Evolutionary conservation across 2,113 vertebrate genomes (phyloP).

Genomic region (Polypterus bichir): DNA sequence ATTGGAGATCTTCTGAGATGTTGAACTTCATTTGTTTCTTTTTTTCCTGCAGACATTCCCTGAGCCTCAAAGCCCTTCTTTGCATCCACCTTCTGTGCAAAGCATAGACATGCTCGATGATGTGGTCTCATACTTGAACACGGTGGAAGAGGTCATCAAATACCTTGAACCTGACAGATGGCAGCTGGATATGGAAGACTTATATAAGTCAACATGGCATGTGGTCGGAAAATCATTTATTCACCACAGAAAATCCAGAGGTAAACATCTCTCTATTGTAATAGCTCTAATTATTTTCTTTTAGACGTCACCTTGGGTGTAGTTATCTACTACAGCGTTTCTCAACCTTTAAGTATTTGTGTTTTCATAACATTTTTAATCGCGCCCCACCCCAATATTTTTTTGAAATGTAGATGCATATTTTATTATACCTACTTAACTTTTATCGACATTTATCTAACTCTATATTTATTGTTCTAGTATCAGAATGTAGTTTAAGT

Average conservation of each 20-base stretch:
- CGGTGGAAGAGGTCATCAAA: conserved; percentile 90
- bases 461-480: no score
- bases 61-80: conserved; percentile 49
- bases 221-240: conserved; percentile 85
- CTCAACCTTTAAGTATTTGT: no score
- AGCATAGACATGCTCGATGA: conserved; percentile 71
- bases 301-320: no score
- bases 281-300: no score
- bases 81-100: conserved; percentile 48
- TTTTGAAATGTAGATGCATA: no score
- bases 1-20: neutral
- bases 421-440: no score
- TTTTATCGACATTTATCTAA: no score
- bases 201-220: conserved; percentile 85
- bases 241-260: conserved; percentile 80
- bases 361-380: no score
- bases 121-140: conserved; percentile 62
- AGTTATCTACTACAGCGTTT: no score
- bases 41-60: conserved; percentile 36
- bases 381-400: no score
- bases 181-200: conserved; percentile 87
- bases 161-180: conserved; percentile 89
- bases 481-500: no score
- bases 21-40: conserved; percentile 17
- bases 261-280: conserved; percentile 37